phyloP scores from a whole-genome alignment of 2,113 vertebrate genomes.

The Gobius niger region DNA sequence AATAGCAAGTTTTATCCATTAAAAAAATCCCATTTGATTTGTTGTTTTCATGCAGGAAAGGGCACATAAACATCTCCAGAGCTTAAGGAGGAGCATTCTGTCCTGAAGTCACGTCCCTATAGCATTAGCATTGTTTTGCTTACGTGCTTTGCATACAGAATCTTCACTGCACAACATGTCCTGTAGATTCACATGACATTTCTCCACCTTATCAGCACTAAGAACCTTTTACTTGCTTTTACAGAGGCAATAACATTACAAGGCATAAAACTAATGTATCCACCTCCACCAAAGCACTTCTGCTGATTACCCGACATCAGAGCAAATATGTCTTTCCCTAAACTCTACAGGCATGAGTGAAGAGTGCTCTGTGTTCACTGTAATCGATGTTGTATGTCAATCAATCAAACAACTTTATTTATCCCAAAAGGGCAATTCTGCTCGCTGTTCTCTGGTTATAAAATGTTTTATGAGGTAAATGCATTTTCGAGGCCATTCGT shows the following conservation, averaged over 20 bases:
- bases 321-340: slow-evolving; percentile 4
- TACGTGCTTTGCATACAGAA: slow-evolving; percentile 15
- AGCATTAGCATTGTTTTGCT: slow-evolving; percentile 2
- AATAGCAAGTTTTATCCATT: too few relatives aligned
- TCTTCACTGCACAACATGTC: not conserved
- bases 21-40: too few relatives aligned
- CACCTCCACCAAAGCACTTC: not conserved
- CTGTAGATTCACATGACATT: not conserved
- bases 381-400: slow-evolving; percentile 25
- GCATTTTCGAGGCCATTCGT: slow-evolving; percentile 22
- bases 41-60: too few relatives aligned
- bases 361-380: slow-evolving; percentile 5
- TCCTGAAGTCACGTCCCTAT: slow-evolving; percentile 1
- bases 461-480: slow-evolving; percentile 23
- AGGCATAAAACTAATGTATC: not conserved
- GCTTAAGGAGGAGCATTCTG: not conserved
- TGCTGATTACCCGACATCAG: not conserved
- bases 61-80: too few relatives aligned
- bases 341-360: not conserved
- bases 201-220: not conserved
- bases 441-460: too few relatives aligned
- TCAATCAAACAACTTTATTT: too few relatives aligned
- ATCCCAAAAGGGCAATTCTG: too few relatives aligned
- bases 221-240: not conserved
- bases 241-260: not conserved